These are phyloP conservation scores for Tangara arthus DNA, from an alignment of 2,797 vertebrate species.

Conservation along the genomic window DNA sequence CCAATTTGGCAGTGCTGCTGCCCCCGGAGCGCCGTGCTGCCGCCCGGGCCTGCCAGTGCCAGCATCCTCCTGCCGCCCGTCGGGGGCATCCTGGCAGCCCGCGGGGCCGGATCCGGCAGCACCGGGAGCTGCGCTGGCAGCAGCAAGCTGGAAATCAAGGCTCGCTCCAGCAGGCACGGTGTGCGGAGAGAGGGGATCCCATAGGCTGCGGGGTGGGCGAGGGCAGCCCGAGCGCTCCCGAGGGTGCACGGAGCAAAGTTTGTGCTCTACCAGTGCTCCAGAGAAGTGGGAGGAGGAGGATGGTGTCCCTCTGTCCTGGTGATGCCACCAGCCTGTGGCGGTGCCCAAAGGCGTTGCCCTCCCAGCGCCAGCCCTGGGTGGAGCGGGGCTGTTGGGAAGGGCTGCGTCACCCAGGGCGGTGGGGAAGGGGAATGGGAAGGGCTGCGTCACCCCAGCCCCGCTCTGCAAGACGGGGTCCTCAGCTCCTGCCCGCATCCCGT, in stretches of 20 bases:
- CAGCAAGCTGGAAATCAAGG: background rate
- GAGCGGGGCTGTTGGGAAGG: background rate
- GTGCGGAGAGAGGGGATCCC: background rate
- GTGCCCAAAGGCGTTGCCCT: background rate
- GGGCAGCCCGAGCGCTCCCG: background rate
- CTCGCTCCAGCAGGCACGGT: background rate
- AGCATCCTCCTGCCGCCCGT: background rate
- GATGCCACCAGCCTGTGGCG: background rate
- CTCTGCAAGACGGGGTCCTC: background rate
- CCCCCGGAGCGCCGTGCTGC: background rate
- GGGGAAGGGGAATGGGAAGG: background rate
- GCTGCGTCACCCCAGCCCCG: background rate
- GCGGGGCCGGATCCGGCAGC: background rate
- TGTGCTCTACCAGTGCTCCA: background rate
- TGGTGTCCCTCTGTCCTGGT: background rate
- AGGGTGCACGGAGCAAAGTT: background rate
- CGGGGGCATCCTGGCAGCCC: background rate
- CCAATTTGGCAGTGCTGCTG: slow-evolving; percentile 53
- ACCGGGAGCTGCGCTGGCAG: background rate
- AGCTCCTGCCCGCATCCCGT: background rate
- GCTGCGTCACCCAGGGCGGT: background rate
- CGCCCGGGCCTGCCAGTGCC: background rate
- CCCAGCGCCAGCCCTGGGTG: background rate
- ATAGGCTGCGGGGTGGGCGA: background rate
- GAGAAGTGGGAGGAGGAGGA: background rate